Percentiles rank a stretch among this genome's conserved stretches.
Conservation (phyloP, 2,888 invertebrate species). For the Lamellibrachia columna region DNA sequence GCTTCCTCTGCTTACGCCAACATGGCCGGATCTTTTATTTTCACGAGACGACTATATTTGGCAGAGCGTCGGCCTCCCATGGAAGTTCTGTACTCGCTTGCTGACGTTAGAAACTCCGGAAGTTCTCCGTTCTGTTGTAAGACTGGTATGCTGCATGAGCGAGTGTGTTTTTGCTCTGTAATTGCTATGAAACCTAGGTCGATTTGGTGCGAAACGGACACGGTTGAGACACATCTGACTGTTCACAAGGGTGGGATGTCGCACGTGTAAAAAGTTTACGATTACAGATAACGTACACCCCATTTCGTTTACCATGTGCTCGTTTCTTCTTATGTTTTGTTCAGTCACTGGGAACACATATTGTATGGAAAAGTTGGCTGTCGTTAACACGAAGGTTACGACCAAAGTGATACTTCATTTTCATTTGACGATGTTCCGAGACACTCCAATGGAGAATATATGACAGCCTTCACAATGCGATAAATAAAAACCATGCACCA, state of each 20-base stretch:
- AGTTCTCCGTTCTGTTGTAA: background rate
- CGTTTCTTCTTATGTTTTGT: background rate
- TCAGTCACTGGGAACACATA: background rate
- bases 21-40: background rate
- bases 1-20: background rate
- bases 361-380: background rate
- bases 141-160: background rate
- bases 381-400: background rate
- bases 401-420: too few relatives aligned
- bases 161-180: background rate
- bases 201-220: background rate
- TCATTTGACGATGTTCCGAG: too few relatives aligned
- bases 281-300: background rate
- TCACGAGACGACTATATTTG: background rate
- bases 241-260: background rate
- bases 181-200: background rate
- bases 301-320: background rate
- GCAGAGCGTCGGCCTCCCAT: background rate
- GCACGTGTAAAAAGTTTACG: background rate
- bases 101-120: background rate
- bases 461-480: background rate
- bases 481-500: too few relatives aligned
- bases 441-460: too few relatives aligned
- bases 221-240: background rate
- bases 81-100: background rate